Base-by-base conservation (phyloP, 2,797 vertebrate species). In the Coreius guichenoti region DNA sequence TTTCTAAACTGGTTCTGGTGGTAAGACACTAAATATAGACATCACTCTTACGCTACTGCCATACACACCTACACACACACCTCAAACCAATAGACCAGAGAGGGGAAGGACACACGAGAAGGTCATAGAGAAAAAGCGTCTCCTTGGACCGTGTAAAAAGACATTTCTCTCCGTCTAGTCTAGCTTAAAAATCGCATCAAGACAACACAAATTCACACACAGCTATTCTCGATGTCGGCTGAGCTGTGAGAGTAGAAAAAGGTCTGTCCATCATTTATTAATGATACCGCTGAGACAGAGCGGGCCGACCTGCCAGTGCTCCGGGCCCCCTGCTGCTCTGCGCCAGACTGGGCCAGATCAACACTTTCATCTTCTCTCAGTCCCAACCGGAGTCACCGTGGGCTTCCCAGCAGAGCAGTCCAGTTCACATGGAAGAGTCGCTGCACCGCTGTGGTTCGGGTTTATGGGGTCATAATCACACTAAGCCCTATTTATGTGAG, bases 11-110 rank as follows among this genome's bases (percentile, higher is more conserved):
- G 90, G 90, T 90, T 92, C 90, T 92, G 85, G 82, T 89, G 78
- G 88, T 86, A 90, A 88, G 89, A 86, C 54, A 2, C 91, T 95
- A 95, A 93, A 95, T 94, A 93, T 94, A 95, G 92, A 84, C 65
- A 45, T 81, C 84, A 91, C 43, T 19, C 89, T 90, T 91, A 81
- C 2, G 43, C 75, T 51, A 45, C 39, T 58, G 43, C 33, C n/a
- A 29, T 68, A n/a, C 21, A 6, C 14, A 51, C 19, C 12, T 29
- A 86, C 31, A 73, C 70, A 36, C 77, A 81, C 36, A 68, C 63
- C 70, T 81, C 29, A 0, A 68, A 77, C 29, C 2, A n/a, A 69
- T 58, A 23, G 43, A 70, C 36, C 80, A 81, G 80, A 76, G 76
- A 86, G 58, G 12, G 82, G 79, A 69, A 80, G 65, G 51, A 85